Base-by-base conservation (phyloP, 2,888 invertebrate genomes). In the Margaritifera margaritifera region DNA sequence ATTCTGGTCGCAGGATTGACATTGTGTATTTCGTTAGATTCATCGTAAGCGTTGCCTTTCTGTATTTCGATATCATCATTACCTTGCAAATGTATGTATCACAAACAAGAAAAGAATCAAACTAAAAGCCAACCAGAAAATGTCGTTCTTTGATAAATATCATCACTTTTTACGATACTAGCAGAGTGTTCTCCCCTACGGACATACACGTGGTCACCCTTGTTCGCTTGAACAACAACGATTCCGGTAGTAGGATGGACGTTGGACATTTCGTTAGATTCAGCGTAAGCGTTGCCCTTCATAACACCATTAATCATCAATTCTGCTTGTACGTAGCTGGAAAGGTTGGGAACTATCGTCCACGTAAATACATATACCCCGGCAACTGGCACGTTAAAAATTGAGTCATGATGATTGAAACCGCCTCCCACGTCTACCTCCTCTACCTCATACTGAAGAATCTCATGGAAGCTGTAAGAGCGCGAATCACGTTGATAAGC, bases 251-350 rank as follows among this genome's bases (percentile, higher is more conserved):
- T 51, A 15, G 62, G 62, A 51, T 62, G 50, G 27, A 62, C 53
- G 25, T 62, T 53, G 31, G 50, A 20, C 24, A 52, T 51, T 62
- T 62, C 62, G 20, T 62, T 53, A n/a, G 62, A 62, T 24, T 62
- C 62, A 51, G 62, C 22, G n/a, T 52, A 62, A 18, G 50, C n/a
- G 8, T 22, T 52, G 22, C 51, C 62, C 5, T 51, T 62, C 22
- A 62, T 51, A 62, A 15, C 8, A n/a, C 62, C 62, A 20, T n/a
- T 31, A 8, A 62, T 18, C 5, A 62, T 51, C 11, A 62, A 25
- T 51, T 62, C 51, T 8, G 53, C 20, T 18, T 62, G 62, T 24
- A 62, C 24, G 53, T n/a, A 62, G 8, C 22, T 31, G 22, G 22
- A n/a, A 22, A 51, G 22, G 8, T 62, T 31, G 4, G 50, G 50